Evolutionary conservation across 92 coral and sea anemone genomes (phyloP).

Genomic region (Ricordea florida): DNA sequence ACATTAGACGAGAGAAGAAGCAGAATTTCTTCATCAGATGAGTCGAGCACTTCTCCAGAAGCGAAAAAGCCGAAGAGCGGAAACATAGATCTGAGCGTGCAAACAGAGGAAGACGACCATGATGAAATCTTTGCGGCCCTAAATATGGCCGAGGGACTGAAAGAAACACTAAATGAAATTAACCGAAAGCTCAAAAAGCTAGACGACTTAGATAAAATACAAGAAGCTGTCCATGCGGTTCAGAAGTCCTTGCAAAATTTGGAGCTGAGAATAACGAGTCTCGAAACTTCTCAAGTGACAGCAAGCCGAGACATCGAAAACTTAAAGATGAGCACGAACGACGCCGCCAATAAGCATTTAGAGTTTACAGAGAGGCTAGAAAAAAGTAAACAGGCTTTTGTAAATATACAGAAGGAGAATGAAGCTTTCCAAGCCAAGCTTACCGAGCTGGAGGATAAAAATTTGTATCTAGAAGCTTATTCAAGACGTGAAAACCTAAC

Average conservation of each 20-base stretch:
- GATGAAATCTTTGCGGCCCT: background rate
- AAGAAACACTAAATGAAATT: background rate
- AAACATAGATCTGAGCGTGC: too few relatives aligned
- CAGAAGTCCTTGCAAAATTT: background rate
- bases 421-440: too few relatives aligned
- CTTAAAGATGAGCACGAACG: too few relatives aligned
- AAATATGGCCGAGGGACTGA: background rate
- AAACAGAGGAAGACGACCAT: background rate
- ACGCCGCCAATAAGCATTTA: too few relatives aligned
- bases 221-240: background rate
- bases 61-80: conserved; percentile 9
- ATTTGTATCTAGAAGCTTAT: background rate
- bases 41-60: conserved; percentile 9
- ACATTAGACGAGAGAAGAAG: too few relatives aligned
- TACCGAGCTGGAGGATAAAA: background rate
- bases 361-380: too few relatives aligned
- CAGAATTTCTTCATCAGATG: background rate
- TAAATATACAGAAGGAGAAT: background rate
- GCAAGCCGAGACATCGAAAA: too few relatives aligned
- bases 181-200: background rate
- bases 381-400: background rate
- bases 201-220: background rate
- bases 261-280: background rate
- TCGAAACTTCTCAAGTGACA: background rate
- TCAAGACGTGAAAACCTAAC: background rate